These are phyloP conservation scores for Spodoptera littoralis DNA, from an alignment of 2,888 invertebrate species.

Conservation along the genomic window DNA sequence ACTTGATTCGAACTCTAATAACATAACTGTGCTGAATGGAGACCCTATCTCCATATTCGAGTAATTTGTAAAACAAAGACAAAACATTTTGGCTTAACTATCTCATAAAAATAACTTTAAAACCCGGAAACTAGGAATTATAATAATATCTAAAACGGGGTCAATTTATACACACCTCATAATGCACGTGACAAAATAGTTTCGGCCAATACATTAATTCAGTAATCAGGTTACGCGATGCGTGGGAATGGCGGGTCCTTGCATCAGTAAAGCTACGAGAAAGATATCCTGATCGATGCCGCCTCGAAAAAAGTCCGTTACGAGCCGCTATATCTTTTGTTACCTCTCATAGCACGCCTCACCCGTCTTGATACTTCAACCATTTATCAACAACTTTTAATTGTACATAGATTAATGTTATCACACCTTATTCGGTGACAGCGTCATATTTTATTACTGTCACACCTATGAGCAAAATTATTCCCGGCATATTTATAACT, in stretches of 20 bases:
- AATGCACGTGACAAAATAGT: conserved; percentile 29
- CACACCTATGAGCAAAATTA: conserved; percentile 5
- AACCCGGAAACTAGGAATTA: too few relatives aligned
- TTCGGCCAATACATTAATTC: conserved; percentile 38
- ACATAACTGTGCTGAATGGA: too few relatives aligned
- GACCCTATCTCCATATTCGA: too few relatives aligned
- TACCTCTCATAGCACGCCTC: conserved; percentile 59
- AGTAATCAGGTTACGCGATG: conserved; percentile 61
- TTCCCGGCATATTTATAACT: conserved; percentile 9
- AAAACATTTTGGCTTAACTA: too few relatives aligned
- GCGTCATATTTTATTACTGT: conserved; percentile 2
- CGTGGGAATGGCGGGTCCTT: conserved; percentile 77
- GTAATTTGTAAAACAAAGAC: too few relatives aligned
- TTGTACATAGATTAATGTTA: conserved; percentile 5
- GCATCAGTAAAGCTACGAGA: conserved; percentile 72
- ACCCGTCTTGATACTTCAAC: conserved; percentile 67
- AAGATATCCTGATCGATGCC: conserved; percentile 79
- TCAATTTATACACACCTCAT: too few relatives aligned
- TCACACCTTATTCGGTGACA: conserved; percentile 1
- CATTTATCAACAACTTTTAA: background rate
- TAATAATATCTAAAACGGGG: too few relatives aligned
- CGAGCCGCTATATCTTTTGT: conserved; percentile 82
- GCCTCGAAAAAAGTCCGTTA: conserved; percentile 84
- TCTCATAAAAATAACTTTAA: too few relatives aligned
- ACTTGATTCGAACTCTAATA: too few relatives aligned